Evolutionary conservation across 1,140 invertebrate genomes (phyloP).

Genomic region (Ceratosolen solmsi): DNA sequence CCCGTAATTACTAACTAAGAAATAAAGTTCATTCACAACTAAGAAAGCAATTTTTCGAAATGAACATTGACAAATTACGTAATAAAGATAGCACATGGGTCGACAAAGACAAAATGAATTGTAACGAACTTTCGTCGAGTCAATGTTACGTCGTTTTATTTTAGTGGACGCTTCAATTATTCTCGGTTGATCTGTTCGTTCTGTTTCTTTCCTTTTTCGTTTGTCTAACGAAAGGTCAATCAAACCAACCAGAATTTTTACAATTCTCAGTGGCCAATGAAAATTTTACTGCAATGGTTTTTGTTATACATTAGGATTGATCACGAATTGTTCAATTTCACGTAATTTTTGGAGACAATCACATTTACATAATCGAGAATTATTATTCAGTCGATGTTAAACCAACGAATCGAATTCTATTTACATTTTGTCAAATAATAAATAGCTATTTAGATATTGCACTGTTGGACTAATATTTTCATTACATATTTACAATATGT

Average conservation of each 20-base stretch:
- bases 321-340: slow-evolving; percentile 17
- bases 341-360: slow-evolving; percentile 8
- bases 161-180: slow-evolving; percentile 24
- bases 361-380: slow-evolving; percentile 4
- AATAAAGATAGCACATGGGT: background rate
- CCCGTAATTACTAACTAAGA: no score
- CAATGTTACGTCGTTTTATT: slow-evolving; percentile 24
- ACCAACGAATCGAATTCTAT: no score
- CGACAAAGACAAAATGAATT: background rate
- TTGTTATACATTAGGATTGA: slow-evolving; percentile 18
- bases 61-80: no score
- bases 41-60: no score
- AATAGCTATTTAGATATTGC: no score
- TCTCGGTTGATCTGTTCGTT: background rate
- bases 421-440: no score
- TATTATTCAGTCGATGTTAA: background rate
- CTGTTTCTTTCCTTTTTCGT: slow-evolving; percentile 4
- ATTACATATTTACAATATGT: no score
- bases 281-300: slow-evolving; percentile 41
- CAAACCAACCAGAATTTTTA: slow-evolving; percentile 23
- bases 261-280: background rate
- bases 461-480: no score
- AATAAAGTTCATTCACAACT: no score
- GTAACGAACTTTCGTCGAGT: background rate
- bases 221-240: slow-evolving; percentile 18